Conservation (phyloP, 2,113 vertebrate species). For the Corapipo altera region DNA sequence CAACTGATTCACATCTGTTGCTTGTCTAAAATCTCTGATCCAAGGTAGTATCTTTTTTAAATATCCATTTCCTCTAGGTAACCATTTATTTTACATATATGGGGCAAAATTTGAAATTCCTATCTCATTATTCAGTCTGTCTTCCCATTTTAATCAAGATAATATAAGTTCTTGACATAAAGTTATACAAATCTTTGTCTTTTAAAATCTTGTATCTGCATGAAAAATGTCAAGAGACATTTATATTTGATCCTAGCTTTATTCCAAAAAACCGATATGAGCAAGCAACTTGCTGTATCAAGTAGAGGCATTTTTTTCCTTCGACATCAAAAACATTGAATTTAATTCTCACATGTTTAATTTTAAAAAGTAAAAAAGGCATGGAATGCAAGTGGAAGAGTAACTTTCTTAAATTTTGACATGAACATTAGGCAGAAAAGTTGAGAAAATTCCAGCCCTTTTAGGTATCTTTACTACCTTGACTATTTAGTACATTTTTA, state of each 20-base stretch:
- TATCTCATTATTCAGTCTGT: neutral
- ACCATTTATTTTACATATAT: neutral
- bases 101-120: neutral
- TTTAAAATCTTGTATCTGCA: neutral
- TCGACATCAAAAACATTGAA: neutral
- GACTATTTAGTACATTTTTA: neutral
- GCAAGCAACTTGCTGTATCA: neutral
- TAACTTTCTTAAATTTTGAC: neutral
- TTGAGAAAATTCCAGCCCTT: neutral
- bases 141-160: neutral
- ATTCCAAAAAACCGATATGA: neutral
- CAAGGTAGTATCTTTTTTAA: rapidly evolving
- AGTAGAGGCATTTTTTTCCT: neutral
- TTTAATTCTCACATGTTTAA: neutral
- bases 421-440: neutral
- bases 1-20: neutral
- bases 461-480: neutral
- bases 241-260: neutral
- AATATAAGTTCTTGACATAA: neutral
- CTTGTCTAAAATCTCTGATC: neutral
- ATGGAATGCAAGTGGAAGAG: neutral
- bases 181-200: neutral
- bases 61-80: neutral
- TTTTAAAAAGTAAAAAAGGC: neutral
- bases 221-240: neutral